Conservation (phyloP, 2,113 vertebrate species). For the Lepus europaeus region DNA sequence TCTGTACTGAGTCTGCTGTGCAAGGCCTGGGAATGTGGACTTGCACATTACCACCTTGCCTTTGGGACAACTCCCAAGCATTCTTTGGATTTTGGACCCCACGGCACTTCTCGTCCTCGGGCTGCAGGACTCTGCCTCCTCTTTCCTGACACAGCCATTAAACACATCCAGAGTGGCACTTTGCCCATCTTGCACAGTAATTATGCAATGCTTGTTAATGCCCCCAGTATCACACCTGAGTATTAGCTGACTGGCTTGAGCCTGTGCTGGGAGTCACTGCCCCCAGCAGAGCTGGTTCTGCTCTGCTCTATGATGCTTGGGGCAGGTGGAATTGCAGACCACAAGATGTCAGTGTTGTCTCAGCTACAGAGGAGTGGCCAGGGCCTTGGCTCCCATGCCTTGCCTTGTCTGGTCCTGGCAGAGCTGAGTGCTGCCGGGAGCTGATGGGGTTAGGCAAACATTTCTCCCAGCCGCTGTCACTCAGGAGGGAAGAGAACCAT, state of each 20-base stretch:
- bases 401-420: not conserved
- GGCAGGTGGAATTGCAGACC: slow-evolving; percentile 66
- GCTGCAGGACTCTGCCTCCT: not conserved
- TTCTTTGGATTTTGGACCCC: not conserved
- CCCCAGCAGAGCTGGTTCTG: too few species aligned
- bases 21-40: not conserved
- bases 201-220: too few species aligned
- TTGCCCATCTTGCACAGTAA: not conserved
- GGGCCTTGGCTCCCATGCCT: fast-evolving
- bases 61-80: not conserved
- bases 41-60: not conserved
- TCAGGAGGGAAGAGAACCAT: not conserved
- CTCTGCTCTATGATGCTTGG: not conserved
- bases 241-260: too few species aligned
- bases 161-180: not conserved
- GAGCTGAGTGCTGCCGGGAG: not conserved
- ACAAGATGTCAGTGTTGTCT: slow-evolving; percentile 89
- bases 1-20: not conserved
- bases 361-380: slow-evolving; percentile 27
- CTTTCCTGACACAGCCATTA: not conserved
- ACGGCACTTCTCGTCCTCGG: not conserved
- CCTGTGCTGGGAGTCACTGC: too few species aligned
- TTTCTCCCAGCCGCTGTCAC: not conserved
- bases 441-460: not conserved
- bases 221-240: too few species aligned